These are phyloP conservation scores for Stegastes partitus DNA, from an alignment of 2,113 vertebrate species.

Conservation along the genomic window DNA sequence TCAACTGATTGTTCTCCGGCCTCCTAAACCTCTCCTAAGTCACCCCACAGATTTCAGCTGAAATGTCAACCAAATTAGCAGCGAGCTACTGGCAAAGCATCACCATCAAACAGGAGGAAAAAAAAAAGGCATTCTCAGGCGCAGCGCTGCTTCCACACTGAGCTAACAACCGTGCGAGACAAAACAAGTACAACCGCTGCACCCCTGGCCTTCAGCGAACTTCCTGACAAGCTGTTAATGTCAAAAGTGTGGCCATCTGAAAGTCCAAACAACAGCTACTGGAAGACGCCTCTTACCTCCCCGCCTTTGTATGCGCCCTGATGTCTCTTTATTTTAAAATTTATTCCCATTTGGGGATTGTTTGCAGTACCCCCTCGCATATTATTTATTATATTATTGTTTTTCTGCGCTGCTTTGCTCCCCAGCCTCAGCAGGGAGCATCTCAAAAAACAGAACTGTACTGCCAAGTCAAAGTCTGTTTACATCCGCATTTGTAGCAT, in stretches of 20 bases:
- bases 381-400: conserved; percentile 44
- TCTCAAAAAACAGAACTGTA: not conserved
- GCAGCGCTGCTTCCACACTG: not conserved
- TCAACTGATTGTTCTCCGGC: conserved; percentile 66
- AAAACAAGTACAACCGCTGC: conserved; percentile 15
- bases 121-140: conserved; percentile 23
- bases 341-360: conserved; percentile 41
- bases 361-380: conserved; percentile 28
- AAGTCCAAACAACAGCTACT: conserved; percentile 34
- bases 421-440: conserved; percentile 28
- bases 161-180: conserved; percentile 30
- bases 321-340: conserved; percentile 32
- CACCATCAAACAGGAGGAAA: not conserved
- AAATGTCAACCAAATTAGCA: conserved; percentile 78
- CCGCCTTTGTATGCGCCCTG: conserved; percentile 1
- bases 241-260: conserved; percentile 30
- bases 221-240: conserved; percentile 53
- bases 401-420: conserved; percentile 32
- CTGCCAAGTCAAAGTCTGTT: conserved; percentile 19
- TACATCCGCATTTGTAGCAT: conserved; percentile 7
- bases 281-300: conserved; percentile 7
- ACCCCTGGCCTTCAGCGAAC: conserved; percentile 36
- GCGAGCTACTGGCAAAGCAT: conserved; percentile 42
- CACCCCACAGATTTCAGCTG: conserved; percentile 33
- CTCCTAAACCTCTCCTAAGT: conserved; percentile 35